Conservation (phyloP, 2,113 vertebrate genomes). For the Nothocercus julius region DNA sequence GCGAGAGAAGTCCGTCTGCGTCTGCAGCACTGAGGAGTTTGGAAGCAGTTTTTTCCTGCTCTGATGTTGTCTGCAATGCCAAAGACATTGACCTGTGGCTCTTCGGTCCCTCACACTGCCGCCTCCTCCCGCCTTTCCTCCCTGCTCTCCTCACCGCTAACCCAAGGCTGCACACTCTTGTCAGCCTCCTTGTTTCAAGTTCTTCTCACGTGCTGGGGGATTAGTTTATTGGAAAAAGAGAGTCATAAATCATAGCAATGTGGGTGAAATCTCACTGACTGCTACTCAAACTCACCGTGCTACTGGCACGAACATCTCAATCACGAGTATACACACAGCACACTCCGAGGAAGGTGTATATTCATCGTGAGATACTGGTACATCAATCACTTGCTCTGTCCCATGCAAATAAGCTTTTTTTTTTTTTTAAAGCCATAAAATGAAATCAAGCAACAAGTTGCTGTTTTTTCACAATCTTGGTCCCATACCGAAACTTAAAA, state of each 20-base stretch:
- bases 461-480: neutral
- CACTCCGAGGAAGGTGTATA: neutral
- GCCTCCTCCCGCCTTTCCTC: neutral
- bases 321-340: neutral
- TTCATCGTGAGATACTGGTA: neutral
- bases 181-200: neutral
- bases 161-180: neutral
- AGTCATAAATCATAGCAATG: neutral
- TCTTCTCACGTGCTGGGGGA: neutral
- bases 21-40: neutral
- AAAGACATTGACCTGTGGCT: neutral
- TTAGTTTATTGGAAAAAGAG: neutral
- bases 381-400: neutral
- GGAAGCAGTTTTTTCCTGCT: neutral
- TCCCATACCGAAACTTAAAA: neutral
- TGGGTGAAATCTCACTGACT: neutral
- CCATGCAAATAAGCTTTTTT: neutral
- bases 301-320: accelerated
- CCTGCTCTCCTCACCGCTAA: neutral
- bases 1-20: neutral
- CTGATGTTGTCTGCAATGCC: neutral
- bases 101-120: neutral
- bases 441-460: neutral
- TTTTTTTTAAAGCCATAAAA: neutral
- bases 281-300: no score